Evolutionary conservation across 2,113 vertebrate species (phyloP).

Genomic region (Chloroceryle aenea): DNA sequence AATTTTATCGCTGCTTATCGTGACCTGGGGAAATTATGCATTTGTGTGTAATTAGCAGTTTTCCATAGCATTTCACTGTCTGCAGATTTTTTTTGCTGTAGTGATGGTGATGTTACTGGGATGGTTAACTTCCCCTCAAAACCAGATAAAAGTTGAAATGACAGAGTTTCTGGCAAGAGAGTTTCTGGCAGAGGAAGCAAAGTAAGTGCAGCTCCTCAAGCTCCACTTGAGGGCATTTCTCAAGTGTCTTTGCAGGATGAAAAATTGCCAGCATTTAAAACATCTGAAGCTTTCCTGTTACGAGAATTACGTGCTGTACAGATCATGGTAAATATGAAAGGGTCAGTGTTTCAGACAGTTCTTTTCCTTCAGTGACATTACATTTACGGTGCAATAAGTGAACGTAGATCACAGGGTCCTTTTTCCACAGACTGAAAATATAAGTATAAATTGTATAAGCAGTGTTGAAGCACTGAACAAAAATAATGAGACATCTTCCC

Average conservation of each 20-base stretch:
- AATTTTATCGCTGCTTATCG: neutral
- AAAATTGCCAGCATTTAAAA: conserved; percentile 27
- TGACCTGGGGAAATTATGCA: neutral
- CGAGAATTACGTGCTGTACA: conserved; percentile 22
- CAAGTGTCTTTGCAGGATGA: neutral
- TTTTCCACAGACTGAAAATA: neutral
- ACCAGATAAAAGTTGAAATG: conserved; percentile 34
- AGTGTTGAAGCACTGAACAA: neutral
- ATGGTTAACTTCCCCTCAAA: conserved; percentile 12
- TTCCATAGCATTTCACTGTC: neutral
- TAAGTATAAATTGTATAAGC: neutral
- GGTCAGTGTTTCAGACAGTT: neutral
- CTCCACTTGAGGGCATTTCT: too few relatives aligned
- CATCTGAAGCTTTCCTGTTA: neutral
- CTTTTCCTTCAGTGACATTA: neutral
- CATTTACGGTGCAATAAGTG: neutral
- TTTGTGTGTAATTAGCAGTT: neutral
- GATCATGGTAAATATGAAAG: neutral
- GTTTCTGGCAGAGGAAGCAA: conserved; percentile 38
- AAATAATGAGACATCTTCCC: neutral
- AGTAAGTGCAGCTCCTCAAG: conserved; percentile 26
- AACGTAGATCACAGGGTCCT: neutral
- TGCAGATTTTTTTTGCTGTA: neutral
- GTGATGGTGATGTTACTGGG: neutral
- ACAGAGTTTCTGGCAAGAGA: conserved; percentile 42